phyloP scores from a whole-genome alignment of 2,797 vertebrate genomes.

The Chiropotes sagulatus region DNA sequence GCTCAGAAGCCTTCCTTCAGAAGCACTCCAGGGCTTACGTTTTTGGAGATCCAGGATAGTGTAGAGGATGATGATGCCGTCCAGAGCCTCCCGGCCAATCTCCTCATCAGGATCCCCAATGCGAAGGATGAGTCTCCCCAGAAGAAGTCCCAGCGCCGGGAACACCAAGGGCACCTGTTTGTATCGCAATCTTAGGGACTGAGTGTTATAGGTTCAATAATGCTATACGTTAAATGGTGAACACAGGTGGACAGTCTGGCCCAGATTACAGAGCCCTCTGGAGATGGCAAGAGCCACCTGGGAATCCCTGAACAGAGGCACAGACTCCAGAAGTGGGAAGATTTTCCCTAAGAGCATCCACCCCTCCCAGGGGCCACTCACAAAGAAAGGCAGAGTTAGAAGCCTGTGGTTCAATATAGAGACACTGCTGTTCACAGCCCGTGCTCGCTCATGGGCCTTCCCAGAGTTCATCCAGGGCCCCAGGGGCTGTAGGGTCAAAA shows the following conservation, averaged over 20 bases:
- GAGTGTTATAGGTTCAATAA: background rate
- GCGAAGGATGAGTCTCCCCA: constrained; percentile 74
- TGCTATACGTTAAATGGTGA: background rate
- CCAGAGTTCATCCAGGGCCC: constrained; percentile 79
- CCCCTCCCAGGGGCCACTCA: constrained; percentile 57
- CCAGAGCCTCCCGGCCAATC: constrained; percentile 71
- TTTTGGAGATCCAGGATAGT: constrained; percentile 71
- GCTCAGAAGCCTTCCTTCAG: background rate
- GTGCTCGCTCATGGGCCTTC: constrained; percentile 68
- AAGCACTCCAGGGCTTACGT: constrained; percentile 51
- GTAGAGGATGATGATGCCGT: constrained; percentile 74
- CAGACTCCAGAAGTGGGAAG: background rate
- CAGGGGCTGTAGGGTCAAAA: constrained; percentile 63
- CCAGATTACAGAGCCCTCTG: background rate
- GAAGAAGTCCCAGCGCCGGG: constrained; percentile 65
- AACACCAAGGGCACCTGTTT: constrained; percentile 66
- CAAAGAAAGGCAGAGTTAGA: constrained; percentile 37
- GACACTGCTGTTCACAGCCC: constrained; percentile 73
- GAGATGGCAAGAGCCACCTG: background rate
- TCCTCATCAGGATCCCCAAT: constrained; percentile 70
- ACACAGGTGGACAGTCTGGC: background rate
- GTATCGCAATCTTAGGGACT: background rate
- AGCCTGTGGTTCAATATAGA: constrained; percentile 68
- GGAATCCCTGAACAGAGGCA: background rate
- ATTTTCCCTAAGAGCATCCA: background rate